A percentile compares a stretch with the other conserved stretches of the same genome.
Conservation (phyloP, 2,888 invertebrate species). For the Chelonus formosanus region DNA sequence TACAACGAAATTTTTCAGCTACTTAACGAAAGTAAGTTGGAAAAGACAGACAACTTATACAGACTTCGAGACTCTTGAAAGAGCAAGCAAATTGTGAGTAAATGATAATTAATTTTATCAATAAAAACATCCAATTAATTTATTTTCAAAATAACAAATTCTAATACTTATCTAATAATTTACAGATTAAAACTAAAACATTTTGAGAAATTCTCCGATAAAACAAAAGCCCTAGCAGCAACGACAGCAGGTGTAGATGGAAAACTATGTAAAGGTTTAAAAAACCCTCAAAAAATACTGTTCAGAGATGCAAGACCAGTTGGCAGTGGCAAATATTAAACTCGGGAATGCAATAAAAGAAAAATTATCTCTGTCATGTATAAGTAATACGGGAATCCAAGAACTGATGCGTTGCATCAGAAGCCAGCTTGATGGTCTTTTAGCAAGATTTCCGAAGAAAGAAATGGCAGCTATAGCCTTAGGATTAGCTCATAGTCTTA, state of each 20-base stretch:
- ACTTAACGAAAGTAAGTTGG: constrained; percentile 90
- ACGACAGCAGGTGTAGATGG: constrained; percentile 94
- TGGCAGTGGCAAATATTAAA: constrained; percentile 95
- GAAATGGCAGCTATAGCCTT: constrained; percentile 98
- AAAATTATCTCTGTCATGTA: constrained; percentile 86
- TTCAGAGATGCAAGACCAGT: constrained; percentile 82
- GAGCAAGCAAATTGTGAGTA: constrained; percentile 88
- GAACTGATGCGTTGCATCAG: constrained; percentile 95
- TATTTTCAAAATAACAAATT: no score
- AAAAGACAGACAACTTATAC: constrained; percentile 89
- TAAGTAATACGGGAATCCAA: constrained; percentile 82
- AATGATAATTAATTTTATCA: neutral
- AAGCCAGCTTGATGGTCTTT: constrained; percentile 88
- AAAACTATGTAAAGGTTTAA: constrained; percentile 90
- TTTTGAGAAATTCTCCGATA: constrained; percentile 95
- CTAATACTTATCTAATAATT: neutral
- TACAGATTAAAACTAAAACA: constrained; percentile 90
- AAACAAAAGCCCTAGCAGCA: constrained; percentile 93
- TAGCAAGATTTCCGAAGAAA: constrained; percentile 86
- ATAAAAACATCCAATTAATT: no score
- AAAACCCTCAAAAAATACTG: constrained; percentile 90
- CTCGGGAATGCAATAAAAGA: constrained; percentile 94
- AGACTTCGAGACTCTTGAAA: constrained; percentile 91
- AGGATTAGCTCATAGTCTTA: constrained; percentile 89
- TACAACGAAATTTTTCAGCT: constrained; percentile 71